Base-by-base conservation (phyloP, 2,888 invertebrate species). In the Cyclophora albipunctata region DNA sequence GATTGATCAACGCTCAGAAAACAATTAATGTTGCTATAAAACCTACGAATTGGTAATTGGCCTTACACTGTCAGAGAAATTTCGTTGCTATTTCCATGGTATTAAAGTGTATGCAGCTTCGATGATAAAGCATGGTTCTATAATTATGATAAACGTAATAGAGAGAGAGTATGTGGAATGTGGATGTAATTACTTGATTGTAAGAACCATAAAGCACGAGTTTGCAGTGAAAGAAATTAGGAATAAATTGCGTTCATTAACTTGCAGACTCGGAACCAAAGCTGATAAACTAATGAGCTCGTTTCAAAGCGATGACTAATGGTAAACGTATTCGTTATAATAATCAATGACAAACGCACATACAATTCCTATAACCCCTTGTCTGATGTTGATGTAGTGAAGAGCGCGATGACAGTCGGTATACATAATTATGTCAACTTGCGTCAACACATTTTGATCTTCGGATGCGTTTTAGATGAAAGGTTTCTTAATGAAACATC, bases 1-100 rank as follows among this genome's bases (percentile, higher is more conserved):
- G 64, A 66, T 71, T 74, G 73, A 76, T 76, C 71, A 69, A 67
- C 65, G 64, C 59, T 64, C 61, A 69, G 67, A 72, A 70, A 72
- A 67, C 68, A 78, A 81, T 80, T 82, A 79, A 80, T 70, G 71
- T 66, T 62, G 74, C 73, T 76, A 81, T 81, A 80, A 78, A 82
- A 71, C 71, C 64, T 67, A 69, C 71, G 75, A 78, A 80, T 76
- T 73, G 62, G 71, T 60, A 64, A 57, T 61, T 62, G 60, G 60
- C 66, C 55, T 62, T 60, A 46, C 48, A 45, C 20, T 20, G 20
- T 20, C 33, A 42, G 40, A 47, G 50, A 47, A 64, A 56, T 68
- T 49, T 62, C 50, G 54, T 51, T 51, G 51, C 45, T 67, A 61
- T 55, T 41, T 7, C 49, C 43, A 20, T 20, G 20, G 20, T 20